Base-by-base conservation (phyloP, 2,113 vertebrate genomes). In the Misgurnus mizolepis region DNA sequence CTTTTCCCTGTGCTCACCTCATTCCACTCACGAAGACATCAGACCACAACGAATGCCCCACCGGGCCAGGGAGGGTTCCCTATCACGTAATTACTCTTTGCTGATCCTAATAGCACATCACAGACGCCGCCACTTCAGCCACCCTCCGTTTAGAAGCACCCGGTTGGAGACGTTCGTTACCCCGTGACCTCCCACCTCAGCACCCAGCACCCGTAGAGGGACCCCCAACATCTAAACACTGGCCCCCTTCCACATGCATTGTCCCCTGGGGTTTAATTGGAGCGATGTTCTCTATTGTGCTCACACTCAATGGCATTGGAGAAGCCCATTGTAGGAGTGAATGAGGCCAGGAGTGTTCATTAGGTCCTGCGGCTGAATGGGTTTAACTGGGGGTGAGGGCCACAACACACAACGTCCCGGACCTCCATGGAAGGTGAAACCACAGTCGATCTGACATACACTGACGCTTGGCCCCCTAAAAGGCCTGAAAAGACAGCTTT, bases 281-380 rank as follows among this genome's bases (percentile, higher is more conserved):
- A 91, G 89, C 91, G 91, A 92, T 92, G 91, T 93, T 91, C 86
- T 85, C 87, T 86, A 93, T 94, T 94, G 92, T 93, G 85, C 69
- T 76, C 50, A 0, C 67, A 72, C 89, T 93, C 92, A 94, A 93
- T 93, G 87, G 91, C 83, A 65, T 88, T 93, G 89, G 90, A 93
- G 92, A 90, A 82, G 87, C 89, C 89, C 87, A 92, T 94, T 93
- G 92, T 93, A 81, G 83, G 80, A 79, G 80, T 93, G 92, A 94
- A 93, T 91, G 91, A 91, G 92, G 92, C 90, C 92, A 93, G 91
- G 92, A 94, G 93, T 93, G 93, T 93, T 93, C 93, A 93, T 94
- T 93, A 94, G 93, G 93, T 93, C 89, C 90, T 89, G 84, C 45
- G 83, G 88, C 91, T 92, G 92, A 94, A 94, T 92, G 87, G 87